Percentiles rank a stretch among this genome's conserved stretches.
Conservation (phyloP, 1,140 invertebrate genomes). For the Cylas formicarius region DNA sequence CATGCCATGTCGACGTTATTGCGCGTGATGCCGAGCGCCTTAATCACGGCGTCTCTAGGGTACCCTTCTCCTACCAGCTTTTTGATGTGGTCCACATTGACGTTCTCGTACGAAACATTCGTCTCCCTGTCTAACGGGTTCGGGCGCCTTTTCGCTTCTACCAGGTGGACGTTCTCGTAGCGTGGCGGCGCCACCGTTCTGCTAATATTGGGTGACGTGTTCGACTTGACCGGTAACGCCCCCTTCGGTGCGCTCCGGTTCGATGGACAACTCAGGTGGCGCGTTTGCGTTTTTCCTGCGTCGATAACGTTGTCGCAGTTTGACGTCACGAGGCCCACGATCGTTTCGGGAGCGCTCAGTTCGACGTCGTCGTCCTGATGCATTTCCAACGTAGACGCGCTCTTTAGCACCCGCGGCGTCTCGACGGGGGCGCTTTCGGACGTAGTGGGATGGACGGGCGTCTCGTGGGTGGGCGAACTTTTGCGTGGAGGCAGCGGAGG, state of each 20-base stretch:
- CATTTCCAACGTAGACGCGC: conserved; percentile 38
- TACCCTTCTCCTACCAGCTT: conserved; percentile 82
- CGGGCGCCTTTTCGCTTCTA: conserved; percentile 23
- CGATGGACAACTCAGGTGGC: conserved; percentile 36
- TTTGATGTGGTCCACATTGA: conserved; percentile 86
- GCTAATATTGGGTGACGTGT: conserved; percentile 38
- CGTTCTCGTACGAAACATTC: conserved; percentile 70
- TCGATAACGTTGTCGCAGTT: conserved; percentile 34
- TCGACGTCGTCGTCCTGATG: conserved; percentile 26
- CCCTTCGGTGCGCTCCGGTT: conserved; percentile 27
- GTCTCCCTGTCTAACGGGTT: conserved; percentile 37
- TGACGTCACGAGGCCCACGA: conserved; percentile 59
- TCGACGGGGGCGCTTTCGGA: conserved; percentile 28
- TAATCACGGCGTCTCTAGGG: conserved; percentile 79
- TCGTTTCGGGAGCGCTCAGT: conserved; percentile 55
- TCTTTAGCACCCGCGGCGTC: conserved; percentile 33
- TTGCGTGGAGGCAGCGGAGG: conserved; percentile 38
- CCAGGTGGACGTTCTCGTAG: conserved; percentile 33
- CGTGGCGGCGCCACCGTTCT: conserved; percentile 15
- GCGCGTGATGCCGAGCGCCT: conserved; percentile 81
- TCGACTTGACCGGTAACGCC: conserved; percentile 36
- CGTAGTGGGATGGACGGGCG: conserved; percentile 28
- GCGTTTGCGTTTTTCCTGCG: conserved; percentile 29
- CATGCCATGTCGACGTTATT: conserved; percentile 93
- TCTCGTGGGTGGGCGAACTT: conserved; percentile 38